Evolutionary conservation across 2,113 vertebrate species (phyloP), one percentile per base, ranked within the genome.

Genomic region (Tautogolabrus adspersus): DNA sequence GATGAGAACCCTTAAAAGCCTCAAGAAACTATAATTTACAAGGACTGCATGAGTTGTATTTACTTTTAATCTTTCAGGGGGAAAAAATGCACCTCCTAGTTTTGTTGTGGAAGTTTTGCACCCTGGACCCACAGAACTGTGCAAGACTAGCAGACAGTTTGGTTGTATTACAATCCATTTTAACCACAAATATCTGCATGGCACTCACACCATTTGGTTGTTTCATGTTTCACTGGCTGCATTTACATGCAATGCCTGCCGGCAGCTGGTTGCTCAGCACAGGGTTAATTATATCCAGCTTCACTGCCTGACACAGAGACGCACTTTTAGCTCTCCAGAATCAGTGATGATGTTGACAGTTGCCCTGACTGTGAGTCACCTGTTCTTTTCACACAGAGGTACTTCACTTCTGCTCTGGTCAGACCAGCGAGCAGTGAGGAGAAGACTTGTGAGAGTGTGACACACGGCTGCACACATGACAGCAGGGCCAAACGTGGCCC

Each of bases 361-460:
- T 54, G 77, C 74, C 52, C 64, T 86, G 85, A 88, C 83, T 68
- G 58, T 77, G 88, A 88, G 81, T 90, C 84, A 89, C 75, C 82
- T 75, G 75, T 52, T 52, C 60, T 81, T 54, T 80, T 65, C 62
- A 65, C 62, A 18, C 57, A n/a, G 62, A 66, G 72, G 59, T 57
- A 34, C 84, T 82, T 80, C 74, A 75, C 72, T 82, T 82, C 75
- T 67, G 76, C 70, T 73, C 70, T 11, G 49, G n/a, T 81, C 61
- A 65, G 40, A 23, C 52, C 60, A 40, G 67, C 11, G 44, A 72
- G 72, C 49, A 23, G 58, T 82, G 76, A 86, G 82, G 66, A 79
- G 82, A 77, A 80, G 68, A 23, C 85, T 87, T 88, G 84, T 87
- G 88, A 83, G 85, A 72, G 60, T 58, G 77, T 78, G 82, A 88